These are phyloP conservation scores for Heterochromis multidens DNA, from an alignment of 2,113 vertebrate genomes.

Conservation along the genomic window DNA sequence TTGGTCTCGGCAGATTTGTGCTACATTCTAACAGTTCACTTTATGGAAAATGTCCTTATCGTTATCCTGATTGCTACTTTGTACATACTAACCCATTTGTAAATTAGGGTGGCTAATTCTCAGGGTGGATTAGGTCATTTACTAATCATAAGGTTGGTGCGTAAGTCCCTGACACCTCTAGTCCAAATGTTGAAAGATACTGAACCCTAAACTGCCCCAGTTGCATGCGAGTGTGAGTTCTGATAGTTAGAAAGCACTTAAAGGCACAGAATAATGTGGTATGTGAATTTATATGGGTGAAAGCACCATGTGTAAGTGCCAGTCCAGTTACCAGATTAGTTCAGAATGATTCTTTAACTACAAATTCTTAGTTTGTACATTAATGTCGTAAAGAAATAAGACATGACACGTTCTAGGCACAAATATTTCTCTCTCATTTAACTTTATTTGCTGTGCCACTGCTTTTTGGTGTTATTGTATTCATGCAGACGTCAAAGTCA, in stretches of 20 bases:
- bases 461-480: neutral
- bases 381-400: neutral
- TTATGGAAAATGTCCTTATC: too few species aligned
- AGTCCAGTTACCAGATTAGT: neutral
- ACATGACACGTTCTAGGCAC: neutral
- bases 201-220: neutral
- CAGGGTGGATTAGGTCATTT: neutral
- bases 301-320: neutral
- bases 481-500: neutral
- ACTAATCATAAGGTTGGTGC: neutral
- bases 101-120: neutral
- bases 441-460: neutral
- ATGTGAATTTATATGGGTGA: neutral
- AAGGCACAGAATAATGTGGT: neutral
- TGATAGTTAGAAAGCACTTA: neutral
- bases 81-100: neutral
- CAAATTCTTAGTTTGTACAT: neutral
- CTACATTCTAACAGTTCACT: neutral
- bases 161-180: neutral
- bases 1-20: neutral
- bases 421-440: neutral
- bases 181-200: accelerated
- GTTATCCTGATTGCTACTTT: neutral
- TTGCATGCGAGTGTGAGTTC: neutral
- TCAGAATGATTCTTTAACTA: neutral